Base-by-base conservation (phyloP, 2,888 invertebrate species). In the Parelbella ahira region DNA sequence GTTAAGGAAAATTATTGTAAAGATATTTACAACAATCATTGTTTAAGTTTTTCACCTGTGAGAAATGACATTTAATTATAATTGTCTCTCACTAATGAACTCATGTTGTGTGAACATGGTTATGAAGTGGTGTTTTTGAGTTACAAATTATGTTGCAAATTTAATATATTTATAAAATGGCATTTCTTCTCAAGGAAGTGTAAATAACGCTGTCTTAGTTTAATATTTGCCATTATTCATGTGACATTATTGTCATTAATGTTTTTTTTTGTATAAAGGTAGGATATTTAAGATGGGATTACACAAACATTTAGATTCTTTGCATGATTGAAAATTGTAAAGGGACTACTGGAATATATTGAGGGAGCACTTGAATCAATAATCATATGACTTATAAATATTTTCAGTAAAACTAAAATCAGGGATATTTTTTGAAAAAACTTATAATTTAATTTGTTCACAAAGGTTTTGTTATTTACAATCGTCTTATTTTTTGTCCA, bases 1-100 rank as follows among this genome's bases (percentile, higher is more conserved):
- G 54, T 48, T 82, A 80, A 79, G 77, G 63, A 45, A 49, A 66
- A 69, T 75, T 78, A 78, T 69, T 74, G 75, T 74, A 69, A 67
- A 71, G 58, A 65, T 71, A 60, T 69, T 56, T 57, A 53, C 45
- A 44, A 51, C 44, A 44, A 47, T 58, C 49, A 64, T 66, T 72
- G 69, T 75, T 75, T 72, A 56, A 67, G 61, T 57, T 63, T 64
- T 54, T 60, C 57, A 63, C 30, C 38, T 36, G 41, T 43, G 32
- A 56, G 58, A 49, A 54, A 60, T 60, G 62, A 61, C 63, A 55
- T 60, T 60, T 52, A 54, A 60, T 60, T 62, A 60, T 73, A 72
- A 72, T 76, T 71, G 57, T 63, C 52, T 52, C 51, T 52, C 25
- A 27, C 12, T 25, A 20, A 9, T 19, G n/a, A 18, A 42, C 13